Evolutionary conservation across 2,888 invertebrate species (phyloP).

Genomic region (Dorcus hopei): DNA sequence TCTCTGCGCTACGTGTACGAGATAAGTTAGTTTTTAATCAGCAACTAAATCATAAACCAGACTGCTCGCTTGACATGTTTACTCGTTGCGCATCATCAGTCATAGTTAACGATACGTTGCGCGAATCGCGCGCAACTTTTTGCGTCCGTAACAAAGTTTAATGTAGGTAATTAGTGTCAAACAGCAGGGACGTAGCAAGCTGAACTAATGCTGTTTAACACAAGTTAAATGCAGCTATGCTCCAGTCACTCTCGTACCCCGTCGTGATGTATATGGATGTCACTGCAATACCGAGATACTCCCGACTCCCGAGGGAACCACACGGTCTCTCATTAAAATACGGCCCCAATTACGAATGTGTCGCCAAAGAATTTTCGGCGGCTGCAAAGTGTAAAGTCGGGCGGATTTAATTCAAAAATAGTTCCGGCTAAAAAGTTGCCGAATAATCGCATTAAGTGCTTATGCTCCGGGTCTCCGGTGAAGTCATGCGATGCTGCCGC

Average conservation of each 20-base stretch:
- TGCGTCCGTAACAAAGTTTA: neutral
- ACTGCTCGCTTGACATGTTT: too few species aligned
- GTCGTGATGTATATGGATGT: conserved; percentile 1
- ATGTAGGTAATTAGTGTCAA: neutral
- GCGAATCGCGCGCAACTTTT: too few species aligned
- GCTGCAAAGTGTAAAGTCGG: neutral
- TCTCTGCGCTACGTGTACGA: too few species aligned
- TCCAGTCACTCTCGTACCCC: neutral
- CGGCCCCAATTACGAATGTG: too few species aligned
- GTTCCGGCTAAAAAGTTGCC: neutral
- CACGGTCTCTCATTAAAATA: too few species aligned
- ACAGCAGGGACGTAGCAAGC: neutral
- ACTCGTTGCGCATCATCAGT: too few species aligned
- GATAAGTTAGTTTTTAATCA: too few species aligned
- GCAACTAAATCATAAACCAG: too few species aligned
- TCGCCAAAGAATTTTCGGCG: too few species aligned
- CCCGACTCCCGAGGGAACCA: neutral
- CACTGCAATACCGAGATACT: conserved; percentile 1
- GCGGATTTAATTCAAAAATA: neutral
- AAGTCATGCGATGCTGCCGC: neutral
- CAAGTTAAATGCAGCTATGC: conserved; percentile 1
- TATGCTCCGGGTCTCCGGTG: neutral
- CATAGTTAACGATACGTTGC: too few species aligned
- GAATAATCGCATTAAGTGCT: conserved; percentile 1
- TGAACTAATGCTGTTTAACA: conserved; percentile 1